These are phyloP conservation scores for Drosophila lini DNA, from an alignment of 1,140 invertebrate species.

Conservation along the genomic window DNA sequence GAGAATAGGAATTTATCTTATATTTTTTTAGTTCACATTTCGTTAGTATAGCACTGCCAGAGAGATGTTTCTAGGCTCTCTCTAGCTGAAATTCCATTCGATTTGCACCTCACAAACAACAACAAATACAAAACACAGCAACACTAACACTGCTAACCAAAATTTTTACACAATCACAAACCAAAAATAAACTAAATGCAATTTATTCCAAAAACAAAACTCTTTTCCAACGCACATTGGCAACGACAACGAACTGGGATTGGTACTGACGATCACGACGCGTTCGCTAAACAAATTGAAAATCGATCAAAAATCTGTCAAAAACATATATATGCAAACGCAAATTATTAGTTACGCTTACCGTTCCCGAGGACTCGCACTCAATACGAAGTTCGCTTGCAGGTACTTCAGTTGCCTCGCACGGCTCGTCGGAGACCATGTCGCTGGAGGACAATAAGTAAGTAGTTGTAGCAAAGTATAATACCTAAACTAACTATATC, in stretches of 20 bases:
- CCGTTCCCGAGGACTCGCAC: conserved; percentile 82
- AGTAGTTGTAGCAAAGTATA: conserved; percentile 10
- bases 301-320: conserved; percentile 19
- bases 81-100: conserved; percentile 17
- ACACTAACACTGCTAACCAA: conserved; percentile 49
- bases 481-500: background rate
- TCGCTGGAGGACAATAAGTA: conserved; percentile 84
- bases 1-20: background rate
- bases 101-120: conserved; percentile 68
- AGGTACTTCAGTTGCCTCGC: conserved; percentile 84
- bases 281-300: conserved; percentile 43
- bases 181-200: conserved; percentile 66
- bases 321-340: conserved; percentile 24
- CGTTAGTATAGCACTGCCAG: conserved; percentile 6
- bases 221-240: conserved; percentile 58
- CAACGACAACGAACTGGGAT: conserved; percentile 56
- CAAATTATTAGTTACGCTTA: conserved; percentile 82
- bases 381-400: conserved; percentile 84
- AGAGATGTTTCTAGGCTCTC: conserved; percentile 35
- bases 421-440: conserved; percentile 82
- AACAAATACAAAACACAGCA: conserved; percentile 31
- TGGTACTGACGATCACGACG: conserved; percentile 23
- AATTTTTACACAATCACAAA: conserved; percentile 46
- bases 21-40: background rate
- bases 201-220: conserved; percentile 53